A percentile compares a stretch with the other conserved stretches of the same genome.
Conservation (phyloP, 2,888 invertebrate genomes). For the Xylocampa areola region DNA sequence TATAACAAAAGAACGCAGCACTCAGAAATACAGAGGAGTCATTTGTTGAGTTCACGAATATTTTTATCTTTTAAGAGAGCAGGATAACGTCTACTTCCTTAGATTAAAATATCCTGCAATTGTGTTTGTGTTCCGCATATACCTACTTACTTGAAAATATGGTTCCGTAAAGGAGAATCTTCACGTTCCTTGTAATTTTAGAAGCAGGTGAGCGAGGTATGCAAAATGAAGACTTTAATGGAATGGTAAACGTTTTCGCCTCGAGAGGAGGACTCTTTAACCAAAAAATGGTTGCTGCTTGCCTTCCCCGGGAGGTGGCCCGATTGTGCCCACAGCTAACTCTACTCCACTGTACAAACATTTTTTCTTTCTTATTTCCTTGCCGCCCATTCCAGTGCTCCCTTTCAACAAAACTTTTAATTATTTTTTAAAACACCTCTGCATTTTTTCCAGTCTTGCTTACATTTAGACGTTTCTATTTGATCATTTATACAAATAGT, state of each 20-base stretch:
- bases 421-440: conserved; percentile 26
- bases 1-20: conserved; percentile 14
- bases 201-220: conserved; percentile 57
- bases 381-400: conserved; percentile 19
- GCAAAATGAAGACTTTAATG: conserved; percentile 66
- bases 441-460: conserved; percentile 14
- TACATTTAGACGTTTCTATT: conserved; percentile 3
- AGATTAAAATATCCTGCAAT: conserved; percentile 19
- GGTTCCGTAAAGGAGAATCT: conserved; percentile 46
- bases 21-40: conserved; percentile 5
- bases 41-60: background rate
- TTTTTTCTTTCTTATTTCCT: conserved; percentile 38
- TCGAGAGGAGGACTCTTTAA: conserved; percentile 59
- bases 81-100: conserved; percentile 11
- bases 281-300: conserved; percentile 54
- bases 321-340: conserved; percentile 31
- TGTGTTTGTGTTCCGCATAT: conserved; percentile 15
- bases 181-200: conserved; percentile 60
- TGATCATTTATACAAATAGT: conserved; percentile 6
- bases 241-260: conserved; percentile 67
- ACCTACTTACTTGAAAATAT: conserved; percentile 30
- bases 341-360: conserved; percentile 37
- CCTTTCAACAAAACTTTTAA: conserved; percentile 43
- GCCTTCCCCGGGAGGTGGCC: conserved; percentile 22
- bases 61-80: conserved; percentile 14